These are phyloP conservation scores for Drosophila chauvacae DNA, from an alignment of 1,140 invertebrate genomes.

Conservation along the genomic window DNA sequence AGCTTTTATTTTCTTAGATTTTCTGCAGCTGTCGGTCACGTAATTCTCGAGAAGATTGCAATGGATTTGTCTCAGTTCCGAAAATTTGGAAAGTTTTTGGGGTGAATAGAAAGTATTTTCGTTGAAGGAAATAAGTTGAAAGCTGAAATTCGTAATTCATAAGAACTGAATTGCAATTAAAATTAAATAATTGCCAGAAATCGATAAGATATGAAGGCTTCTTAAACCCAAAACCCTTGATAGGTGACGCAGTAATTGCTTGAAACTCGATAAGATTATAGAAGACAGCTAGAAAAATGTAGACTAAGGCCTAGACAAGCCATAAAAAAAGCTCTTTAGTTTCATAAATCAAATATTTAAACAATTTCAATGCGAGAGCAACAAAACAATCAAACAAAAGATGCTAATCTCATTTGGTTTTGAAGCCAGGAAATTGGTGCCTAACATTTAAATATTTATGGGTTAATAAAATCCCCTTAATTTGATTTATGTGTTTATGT, in stretches of 20 bases:
- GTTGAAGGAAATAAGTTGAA: not conserved
- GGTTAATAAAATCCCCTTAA: constrained; percentile 11
- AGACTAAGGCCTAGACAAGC: constrained; percentile 3
- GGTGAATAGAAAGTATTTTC: constrained; percentile 18
- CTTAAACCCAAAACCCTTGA: not conserved
- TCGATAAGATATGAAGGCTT: constrained; percentile 4
- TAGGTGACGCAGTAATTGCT: not conserved
- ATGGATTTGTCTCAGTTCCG: not conserved
- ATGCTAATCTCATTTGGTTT: constrained; percentile 1
- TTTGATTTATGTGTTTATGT: constrained; percentile 16
- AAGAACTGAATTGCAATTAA: not conserved
- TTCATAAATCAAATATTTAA: constrained; percentile 2
- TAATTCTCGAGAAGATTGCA: constrained; percentile 30
- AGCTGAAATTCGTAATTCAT: too few relatives aligned
- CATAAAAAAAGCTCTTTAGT: not conserved
- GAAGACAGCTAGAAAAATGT: not conserved
- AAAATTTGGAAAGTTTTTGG: constrained; percentile 27
- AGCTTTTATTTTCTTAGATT: constrained; percentile 22
- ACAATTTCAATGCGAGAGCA: not conserved
- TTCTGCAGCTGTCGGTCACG: constrained; percentile 30
- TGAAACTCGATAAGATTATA: constrained; percentile 13
- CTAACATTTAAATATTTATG: constrained; percentile 6
- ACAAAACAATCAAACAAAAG: constrained; percentile 4
- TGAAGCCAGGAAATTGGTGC: not conserved
- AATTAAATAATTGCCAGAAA: not conserved